Evolutionary conservation across 2,888 invertebrate species (phyloP), one percentile per base, ranked within the genome.

Genomic region (Aphrophora alni): DNA sequence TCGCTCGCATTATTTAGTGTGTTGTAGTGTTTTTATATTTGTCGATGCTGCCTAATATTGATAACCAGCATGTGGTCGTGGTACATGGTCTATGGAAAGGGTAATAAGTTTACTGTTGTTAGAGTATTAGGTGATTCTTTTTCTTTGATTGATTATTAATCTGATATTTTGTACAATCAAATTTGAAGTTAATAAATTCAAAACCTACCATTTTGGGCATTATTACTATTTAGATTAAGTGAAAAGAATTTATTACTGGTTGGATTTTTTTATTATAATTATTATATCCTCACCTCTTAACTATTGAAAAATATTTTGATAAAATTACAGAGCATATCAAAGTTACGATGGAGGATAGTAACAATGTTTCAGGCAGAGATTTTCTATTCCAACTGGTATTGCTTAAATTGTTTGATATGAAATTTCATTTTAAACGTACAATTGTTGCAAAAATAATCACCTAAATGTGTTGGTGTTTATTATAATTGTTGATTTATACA

Each of bases 141-240:
- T 59, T 59, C 59, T 59, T 59, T 21, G 59, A 59, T 59, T 21
- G 21, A 4, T 21, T 59, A 21, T 59, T 21, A 21, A 59, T 59
- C 59, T 59, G 59, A 59, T 21, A 59, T 59, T 59, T 59, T 59
- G 59, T 59, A 59, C 59, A 59, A 7, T 59, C 59, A 59, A 3
- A 21, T 59, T 74, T 69, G 68, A 68, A 80, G 80, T 81, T 59
- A 73, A 79, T 82, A 83, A 84, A 84, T 84, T 84, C 84, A 82
- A 82, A 82, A 77, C 83, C 81, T 83, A 79, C 75, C 76, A 82
- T 76, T 82, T 84, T 83, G 83, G 84, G 84, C 83, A 83, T 83
- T 84, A 83, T 81, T 83, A 82, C 8, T 33, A 81, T 83, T 84
- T 83, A 83, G 82, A 82, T 75, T 82, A 79, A 81, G 81, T 78